These are phyloP conservation scores for Panzeria rudis DNA, from an alignment of 2,888 invertebrate genomes.

Conservation along the genomic window DNA sequence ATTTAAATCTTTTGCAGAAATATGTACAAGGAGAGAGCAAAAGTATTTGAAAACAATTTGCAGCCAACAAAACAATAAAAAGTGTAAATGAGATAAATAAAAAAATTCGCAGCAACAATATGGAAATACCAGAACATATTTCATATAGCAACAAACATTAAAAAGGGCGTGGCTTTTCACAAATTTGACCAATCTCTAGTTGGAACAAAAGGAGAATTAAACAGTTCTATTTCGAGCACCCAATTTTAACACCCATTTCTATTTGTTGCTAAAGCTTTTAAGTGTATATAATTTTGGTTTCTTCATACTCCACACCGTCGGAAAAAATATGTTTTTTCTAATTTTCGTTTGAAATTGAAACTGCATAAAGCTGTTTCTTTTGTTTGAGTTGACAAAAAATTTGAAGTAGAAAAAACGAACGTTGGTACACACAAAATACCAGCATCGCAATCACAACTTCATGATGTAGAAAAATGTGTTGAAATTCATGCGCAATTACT, in stretches of 20 bases:
- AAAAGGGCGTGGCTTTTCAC: slow-evolving; percentile 52
- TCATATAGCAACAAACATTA: background rate
- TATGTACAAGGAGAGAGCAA: slow-evolving; percentile 53
- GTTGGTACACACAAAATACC: slow-evolving; percentile 5
- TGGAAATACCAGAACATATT: slow-evolving; percentile 42
- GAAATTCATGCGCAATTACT: slow-evolving; percentile 84
- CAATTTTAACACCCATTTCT: slow-evolving; percentile 55
- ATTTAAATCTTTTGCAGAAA: slow-evolving; percentile 12
- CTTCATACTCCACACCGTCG: slow-evolving; percentile 40
- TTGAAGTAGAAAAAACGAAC: background rate
- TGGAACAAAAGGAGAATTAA: slow-evolving; percentile 64
- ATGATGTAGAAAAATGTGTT: slow-evolving; percentile 80
- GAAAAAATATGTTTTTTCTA: slow-evolving; percentile 13
- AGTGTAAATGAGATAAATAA: slow-evolving; percentile 70
- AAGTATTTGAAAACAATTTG: slow-evolving; percentile 80
- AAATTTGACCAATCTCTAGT: slow-evolving; percentile 62
- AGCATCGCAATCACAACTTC: slow-evolving; percentile 46
- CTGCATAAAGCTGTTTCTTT: background rate
- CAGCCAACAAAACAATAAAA: slow-evolving; percentile 77
- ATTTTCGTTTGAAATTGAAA: background rate
- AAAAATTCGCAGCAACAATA: slow-evolving; percentile 32
- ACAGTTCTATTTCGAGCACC: slow-evolving; percentile 18
- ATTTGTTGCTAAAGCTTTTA: background rate
- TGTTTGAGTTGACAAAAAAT: slow-evolving; percentile 32
- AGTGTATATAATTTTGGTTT: slow-evolving; percentile 27